These are phyloP conservation scores for Aurelia aurita DNA, from an alignment of 30 jellyfish, hydroid and myxozoan species.

Conservation along the genomic window DNA sequence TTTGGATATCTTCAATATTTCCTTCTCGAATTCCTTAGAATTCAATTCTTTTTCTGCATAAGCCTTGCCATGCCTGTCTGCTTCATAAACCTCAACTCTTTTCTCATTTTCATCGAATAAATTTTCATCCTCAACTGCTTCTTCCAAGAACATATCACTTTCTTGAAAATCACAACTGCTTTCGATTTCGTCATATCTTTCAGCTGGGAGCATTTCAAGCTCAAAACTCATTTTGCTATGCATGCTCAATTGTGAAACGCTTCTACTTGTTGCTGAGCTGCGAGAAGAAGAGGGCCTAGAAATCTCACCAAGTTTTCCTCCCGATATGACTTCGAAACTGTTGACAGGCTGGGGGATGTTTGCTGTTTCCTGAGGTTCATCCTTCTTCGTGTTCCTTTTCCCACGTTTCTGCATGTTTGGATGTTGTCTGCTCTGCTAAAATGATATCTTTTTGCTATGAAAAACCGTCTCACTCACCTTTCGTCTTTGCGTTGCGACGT, in stretches of 20 bases:
- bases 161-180: neutral
- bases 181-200: neutral
- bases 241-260: slow-evolving; percentile 51
- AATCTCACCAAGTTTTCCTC: slow-evolving; percentile 50
- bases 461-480: too few relatives aligned
- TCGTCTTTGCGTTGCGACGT: too few relatives aligned
- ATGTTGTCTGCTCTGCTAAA: neutral
- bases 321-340: slow-evolving; percentile 58
- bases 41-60: slow-evolving; percentile 6
- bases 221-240: slow-evolving; percentile 35
- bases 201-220: slow-evolving; percentile 63
- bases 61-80: neutral
- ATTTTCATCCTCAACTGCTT: slow-evolving; percentile 20
- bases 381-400: neutral
- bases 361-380: neutral
- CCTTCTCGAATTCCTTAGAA: slow-evolving; percentile 38
- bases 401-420: slow-evolving; percentile 18
- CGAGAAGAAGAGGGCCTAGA: slow-evolving; percentile 67
- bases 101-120: too few relatives aligned
- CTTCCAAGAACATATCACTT: slow-evolving; percentile 24
- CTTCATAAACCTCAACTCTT: neutral
- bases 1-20: slow-evolving; percentile 20
- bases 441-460: too few relatives aligned
- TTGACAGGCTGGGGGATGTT: slow-evolving; percentile 14
- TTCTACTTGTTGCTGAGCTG: slow-evolving; percentile 45